A percentile compares a stretch with the other conserved stretches of the same genome.
phyloP scores from a whole-genome alignment of 1,140 invertebrate species.

The Myzus persicae region DNA sequence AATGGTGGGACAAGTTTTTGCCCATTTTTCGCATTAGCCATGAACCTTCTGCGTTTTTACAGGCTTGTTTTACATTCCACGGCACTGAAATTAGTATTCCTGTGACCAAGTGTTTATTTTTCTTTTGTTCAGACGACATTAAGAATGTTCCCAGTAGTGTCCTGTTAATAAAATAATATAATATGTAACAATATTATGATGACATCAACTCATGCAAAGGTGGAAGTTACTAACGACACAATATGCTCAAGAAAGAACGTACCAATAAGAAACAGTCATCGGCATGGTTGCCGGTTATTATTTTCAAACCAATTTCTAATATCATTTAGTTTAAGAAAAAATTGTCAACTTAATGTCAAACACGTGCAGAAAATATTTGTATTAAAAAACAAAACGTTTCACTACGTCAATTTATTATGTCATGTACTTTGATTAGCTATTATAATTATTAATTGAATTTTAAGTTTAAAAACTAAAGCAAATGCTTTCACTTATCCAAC shows the following conservation, averaged over 20 bases:
- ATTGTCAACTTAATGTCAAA: background rate
- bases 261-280: background rate
- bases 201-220: background rate
- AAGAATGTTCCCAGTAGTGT: slow-evolving; percentile 43
- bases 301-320: background rate
- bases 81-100: slow-evolving; percentile 84
- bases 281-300: background rate
- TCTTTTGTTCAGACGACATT: slow-evolving; percentile 32
- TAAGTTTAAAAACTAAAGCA: background rate
- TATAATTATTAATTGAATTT: background rate
- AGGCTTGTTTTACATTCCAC: slow-evolving; percentile 80
- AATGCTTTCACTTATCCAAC: background rate
- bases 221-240: background rate
- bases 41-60: slow-evolving; percentile 78
- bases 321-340: background rate
- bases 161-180: background rate
- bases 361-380: background rate
- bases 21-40: slow-evolving; percentile 80
- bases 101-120: slow-evolving; percentile 67
- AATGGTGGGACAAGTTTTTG: slow-evolving; percentile 71
- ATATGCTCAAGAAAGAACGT: slow-evolving; percentile 44
- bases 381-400: background rate
- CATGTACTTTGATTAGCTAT: background rate
- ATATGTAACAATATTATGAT: background rate
- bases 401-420: background rate